Percentiles rank a stretch among this genome's conserved stretches.
Evolutionary conservation across 1,140 invertebrate genomes (phyloP).

Genomic region (Caerostris darwini): DNA sequence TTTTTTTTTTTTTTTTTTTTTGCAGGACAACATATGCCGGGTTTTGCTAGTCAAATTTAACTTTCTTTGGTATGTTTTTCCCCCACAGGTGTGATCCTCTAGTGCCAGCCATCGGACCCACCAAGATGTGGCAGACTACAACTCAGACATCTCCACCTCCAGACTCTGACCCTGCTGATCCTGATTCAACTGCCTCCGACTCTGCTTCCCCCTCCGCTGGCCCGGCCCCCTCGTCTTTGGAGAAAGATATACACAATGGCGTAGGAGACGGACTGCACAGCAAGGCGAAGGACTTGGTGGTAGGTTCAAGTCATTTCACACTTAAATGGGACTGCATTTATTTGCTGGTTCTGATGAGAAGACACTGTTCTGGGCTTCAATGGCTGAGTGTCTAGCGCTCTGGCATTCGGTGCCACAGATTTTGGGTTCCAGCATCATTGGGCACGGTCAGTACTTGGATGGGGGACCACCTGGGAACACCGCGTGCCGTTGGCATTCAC

Average conservation of each 20-base stretch:
- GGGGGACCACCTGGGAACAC: too few relatives aligned
- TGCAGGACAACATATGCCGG: too few relatives aligned
- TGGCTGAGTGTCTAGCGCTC: too few relatives aligned
- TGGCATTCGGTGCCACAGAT: too few relatives aligned
- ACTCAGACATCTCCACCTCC: neutral
- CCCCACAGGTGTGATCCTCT: constrained; percentile 1
- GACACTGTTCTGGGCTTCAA: too few relatives aligned
- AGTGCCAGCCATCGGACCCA: neutral
- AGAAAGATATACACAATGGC: neutral
- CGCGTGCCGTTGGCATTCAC: too few relatives aligned
- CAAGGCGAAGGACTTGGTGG: neutral
- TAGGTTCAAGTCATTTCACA: neutral
- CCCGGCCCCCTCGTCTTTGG: neutral
- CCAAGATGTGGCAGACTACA: neutral
- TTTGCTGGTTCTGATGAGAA: too few relatives aligned
- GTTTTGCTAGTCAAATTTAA: neutral
- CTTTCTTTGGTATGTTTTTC: neutral
- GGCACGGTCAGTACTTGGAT: too few relatives aligned
- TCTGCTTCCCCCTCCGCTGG: neutral
- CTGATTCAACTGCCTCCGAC: neutral
- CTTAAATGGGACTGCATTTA: too few relatives aligned
- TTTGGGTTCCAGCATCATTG: too few relatives aligned
- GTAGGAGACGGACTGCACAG: neutral
- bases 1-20: neutral
- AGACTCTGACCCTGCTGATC: neutral